These are phyloP conservation scores for Oeneis ivallda DNA, from an alignment of 2,888 invertebrate genomes.

Conservation along the genomic window DNA sequence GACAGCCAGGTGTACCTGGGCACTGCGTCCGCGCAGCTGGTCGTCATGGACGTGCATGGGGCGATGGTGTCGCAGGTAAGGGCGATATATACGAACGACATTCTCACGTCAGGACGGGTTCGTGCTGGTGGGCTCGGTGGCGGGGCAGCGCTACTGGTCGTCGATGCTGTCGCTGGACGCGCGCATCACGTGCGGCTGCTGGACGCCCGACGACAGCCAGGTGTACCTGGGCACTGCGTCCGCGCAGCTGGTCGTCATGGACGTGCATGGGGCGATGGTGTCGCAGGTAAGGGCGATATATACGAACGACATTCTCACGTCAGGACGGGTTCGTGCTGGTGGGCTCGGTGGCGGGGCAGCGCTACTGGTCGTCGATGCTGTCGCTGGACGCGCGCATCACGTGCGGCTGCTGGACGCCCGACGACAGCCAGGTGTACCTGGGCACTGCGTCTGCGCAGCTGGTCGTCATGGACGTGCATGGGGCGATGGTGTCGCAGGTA, in stretches of 20 bases:
- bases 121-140: constrained; percentile 98
- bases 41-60: constrained; percentile 98
- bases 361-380: constrained; percentile 99
- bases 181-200: constrained; percentile 97
- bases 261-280: constrained; percentile 97
- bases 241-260: constrained; percentile 98
- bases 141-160: constrained; percentile 99
- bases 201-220: constrained; percentile 98
- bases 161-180: constrained; percentile 97
- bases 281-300: constrained; percentile 85
- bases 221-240: constrained; percentile 98
- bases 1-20: constrained; percentile 98
- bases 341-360: constrained; percentile 97
- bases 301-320: neutral
- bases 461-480: constrained; percentile 98
- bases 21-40: constrained; percentile 95
- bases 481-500: constrained; percentile 95
- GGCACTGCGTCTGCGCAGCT: constrained; percentile 97
- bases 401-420: constrained; percentile 99
- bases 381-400: constrained; percentile 96
- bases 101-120: constrained; percentile 90
- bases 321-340: constrained; percentile 99
- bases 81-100: neutral
- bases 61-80: constrained; percentile 94
- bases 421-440: constrained; percentile 98